Base-by-base conservation (phyloP, 2,797 vertebrate genomes). In the Rhynchonycteris naso region DNA sequence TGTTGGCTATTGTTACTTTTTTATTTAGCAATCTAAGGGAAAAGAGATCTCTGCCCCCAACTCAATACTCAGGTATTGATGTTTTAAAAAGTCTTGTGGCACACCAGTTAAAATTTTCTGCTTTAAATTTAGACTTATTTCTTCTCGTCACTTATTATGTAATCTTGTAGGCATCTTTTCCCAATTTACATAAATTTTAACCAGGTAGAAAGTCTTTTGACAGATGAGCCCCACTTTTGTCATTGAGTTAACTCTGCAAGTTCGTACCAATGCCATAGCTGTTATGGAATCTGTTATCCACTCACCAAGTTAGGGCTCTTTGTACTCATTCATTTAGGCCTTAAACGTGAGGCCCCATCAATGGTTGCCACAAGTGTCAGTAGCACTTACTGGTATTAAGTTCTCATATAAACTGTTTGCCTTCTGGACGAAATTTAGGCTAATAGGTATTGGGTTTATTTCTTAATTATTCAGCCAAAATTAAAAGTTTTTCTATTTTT, bases 61-160 rank as follows among this genome's bases (percentile, higher is more conserved):
- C 21, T 69, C 10, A 68, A 33, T 68, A 69, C 19, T 69, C 22
- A 69, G 33, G 33, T 38, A 13, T 69, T 21, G 33, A 22, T 35
- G 33, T 38, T 69, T 38, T 69, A 38, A 38, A 38, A 69, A 38
- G 35, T 38, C 19, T 69, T 69, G 66, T 21, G 18, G 66, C 66
- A 69, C 22, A 21, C 66, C 11, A 38, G 33, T 69, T 22, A 5
- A 69, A 69, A 38, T 38, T 69, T 38, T 19, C 33, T 69, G 52
- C 61, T 80, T 83, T 59, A 90, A 68, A 93, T n/a, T 63, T 91
- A 18, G 10, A 54, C 30, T 28, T 79, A 35, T 33, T 71, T 88
- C 30, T 82, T 13, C 47, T 66, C 43, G 5, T 24, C 43, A 26
- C 43, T 72, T 80, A 7, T 71, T 66, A 5, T 26, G n/a, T 47